phyloP scores from a whole-genome alignment of 2,797 vertebrate genomes.

The Phrynocephalus guinanensis region DNA sequence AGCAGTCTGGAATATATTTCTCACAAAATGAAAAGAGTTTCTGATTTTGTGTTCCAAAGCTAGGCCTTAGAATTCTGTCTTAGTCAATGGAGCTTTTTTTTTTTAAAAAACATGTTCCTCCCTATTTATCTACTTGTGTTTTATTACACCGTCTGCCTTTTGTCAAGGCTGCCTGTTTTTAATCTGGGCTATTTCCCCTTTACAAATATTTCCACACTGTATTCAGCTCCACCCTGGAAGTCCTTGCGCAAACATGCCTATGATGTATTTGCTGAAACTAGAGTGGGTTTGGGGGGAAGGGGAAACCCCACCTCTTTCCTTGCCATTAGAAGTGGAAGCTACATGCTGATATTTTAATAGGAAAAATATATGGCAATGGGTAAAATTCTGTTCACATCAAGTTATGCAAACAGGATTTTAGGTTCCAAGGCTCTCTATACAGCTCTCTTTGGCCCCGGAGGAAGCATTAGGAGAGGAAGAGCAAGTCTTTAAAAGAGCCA shows the following conservation, averaged over 20 bases:
- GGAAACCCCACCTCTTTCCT: background rate
- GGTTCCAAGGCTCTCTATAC: no score
- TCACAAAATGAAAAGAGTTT: background rate
- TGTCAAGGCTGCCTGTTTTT: slow-evolving; percentile 20
- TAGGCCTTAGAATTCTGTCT: background rate
- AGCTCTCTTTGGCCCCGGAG: no score
- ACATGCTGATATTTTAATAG: background rate
- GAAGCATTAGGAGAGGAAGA: no score
- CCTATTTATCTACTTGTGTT: slow-evolving; percentile 5
- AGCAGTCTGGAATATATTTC: background rate
- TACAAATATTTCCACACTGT: slow-evolving; percentile 19
- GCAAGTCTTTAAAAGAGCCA: no score
- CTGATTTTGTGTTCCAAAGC: background rate
- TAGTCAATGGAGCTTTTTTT: background rate
- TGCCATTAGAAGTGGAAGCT: background rate
- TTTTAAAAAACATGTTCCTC: background rate
- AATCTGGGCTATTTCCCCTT: background rate
- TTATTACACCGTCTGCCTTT: slow-evolving; percentile 35
- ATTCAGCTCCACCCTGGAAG: slow-evolving; percentile 11
- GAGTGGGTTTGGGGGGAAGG: background rate
- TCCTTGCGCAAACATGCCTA: slow-evolving; percentile 16
- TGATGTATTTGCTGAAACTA: background rate
- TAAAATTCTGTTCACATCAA: no score
- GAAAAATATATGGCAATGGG: background rate
- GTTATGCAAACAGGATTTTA: no score